Percentiles rank a stretch among this genome's conserved stretches.
phyloP scores from a whole-genome alignment of 2,888 invertebrate genomes.

The Horisme vitalbata region DNA sequence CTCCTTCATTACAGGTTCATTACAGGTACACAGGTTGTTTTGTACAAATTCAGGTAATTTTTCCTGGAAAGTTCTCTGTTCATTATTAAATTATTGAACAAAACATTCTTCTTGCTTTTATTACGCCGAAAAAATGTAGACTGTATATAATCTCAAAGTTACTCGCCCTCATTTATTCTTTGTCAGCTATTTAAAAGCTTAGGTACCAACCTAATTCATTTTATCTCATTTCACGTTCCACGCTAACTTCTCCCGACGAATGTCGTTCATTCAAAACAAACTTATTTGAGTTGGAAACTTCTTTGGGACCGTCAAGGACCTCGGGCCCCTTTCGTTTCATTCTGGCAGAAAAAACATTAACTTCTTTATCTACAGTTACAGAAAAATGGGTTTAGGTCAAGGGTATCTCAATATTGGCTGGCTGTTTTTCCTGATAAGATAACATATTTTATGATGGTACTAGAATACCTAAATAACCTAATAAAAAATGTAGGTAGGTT shows the following conservation, averaged over 20 bases:
- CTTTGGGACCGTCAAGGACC: slow-evolving; percentile 45
- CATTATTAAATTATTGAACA: too few species aligned
- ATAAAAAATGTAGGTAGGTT: too few species aligned
- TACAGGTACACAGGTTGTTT: too few species aligned
- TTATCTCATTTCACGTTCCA: slow-evolving; percentile 39
- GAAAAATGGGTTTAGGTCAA: slow-evolving; percentile 38
- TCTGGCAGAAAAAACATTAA: slow-evolving; percentile 37
- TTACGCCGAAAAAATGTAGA: too few species aligned
- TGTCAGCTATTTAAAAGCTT: slow-evolving; percentile 30
- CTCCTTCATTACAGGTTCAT: too few species aligned
- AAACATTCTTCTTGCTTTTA: too few species aligned
- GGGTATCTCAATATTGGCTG: slow-evolving; percentile 24
- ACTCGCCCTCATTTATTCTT: slow-evolving; percentile 19
- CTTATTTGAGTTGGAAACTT: slow-evolving; percentile 47
- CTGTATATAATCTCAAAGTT: too few species aligned
- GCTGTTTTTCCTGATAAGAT: slow-evolving; percentile 28
- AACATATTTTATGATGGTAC: slow-evolving; percentile 12
- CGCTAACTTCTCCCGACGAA: slow-evolving; percentile 38
- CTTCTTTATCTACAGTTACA: slow-evolving; percentile 44
- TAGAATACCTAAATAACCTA: too few species aligned
- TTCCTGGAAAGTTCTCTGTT: too few species aligned
- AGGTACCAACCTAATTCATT: slow-evolving; percentile 33
- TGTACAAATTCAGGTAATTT: too few species aligned
- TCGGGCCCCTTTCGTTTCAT: slow-evolving; percentile 48
- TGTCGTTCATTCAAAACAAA: slow-evolving; percentile 52